Evolutionary conservation across 2,888 invertebrate genomes (phyloP), one percentile per base, ranked within the genome.

Genomic region (Acanthopleura granulata): DNA sequence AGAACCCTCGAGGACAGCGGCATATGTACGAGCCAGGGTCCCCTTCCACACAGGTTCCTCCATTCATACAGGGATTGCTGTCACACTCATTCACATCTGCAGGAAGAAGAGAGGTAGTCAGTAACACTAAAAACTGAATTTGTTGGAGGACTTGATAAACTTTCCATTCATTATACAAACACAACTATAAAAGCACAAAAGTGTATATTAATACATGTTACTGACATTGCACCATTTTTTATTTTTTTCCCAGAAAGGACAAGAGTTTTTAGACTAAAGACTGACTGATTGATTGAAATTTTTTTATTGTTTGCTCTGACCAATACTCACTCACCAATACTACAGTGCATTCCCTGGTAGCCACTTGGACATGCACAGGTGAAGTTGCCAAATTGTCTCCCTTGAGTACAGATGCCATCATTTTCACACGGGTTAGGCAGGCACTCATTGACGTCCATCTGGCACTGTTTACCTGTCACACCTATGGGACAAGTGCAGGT

Each of bases 1-100:
- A 29, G 30, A 14, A 69, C 16, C 69, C 69, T 30, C 97, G 95
- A 75, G 94, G 93, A 91, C 96, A 96, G 78, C 93, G 92, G 92
- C 96, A 96, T 85, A 93, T 92, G 91, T 95, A 97, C 16, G 69
- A 22, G 18, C 69, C 69, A 9, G 69, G n/a, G 40, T 40, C 40
- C 40, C 40, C 40, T 40, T 40, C 40, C 9, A 40, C 40, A 69
- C 69, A 69, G 27, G 27, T 27, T 16, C n/a, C 40, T 29, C n/a
- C 40, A 30, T 49, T 72, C 18, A n/a, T 51, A 16, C 22, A 16
- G 22, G 70, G 51, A 15, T 30, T 40, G 15, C 49, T 49, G 27
- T 69, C 69, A 69, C 69, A 69, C 25, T 69, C 69, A 25, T 69
- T 25, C 25, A 69, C 25, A 69, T 69, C 69, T 57, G 57, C 18